Conservation (phyloP, 1,140 invertebrate genomes). For the Catajapyx aquilonaris region DNA sequence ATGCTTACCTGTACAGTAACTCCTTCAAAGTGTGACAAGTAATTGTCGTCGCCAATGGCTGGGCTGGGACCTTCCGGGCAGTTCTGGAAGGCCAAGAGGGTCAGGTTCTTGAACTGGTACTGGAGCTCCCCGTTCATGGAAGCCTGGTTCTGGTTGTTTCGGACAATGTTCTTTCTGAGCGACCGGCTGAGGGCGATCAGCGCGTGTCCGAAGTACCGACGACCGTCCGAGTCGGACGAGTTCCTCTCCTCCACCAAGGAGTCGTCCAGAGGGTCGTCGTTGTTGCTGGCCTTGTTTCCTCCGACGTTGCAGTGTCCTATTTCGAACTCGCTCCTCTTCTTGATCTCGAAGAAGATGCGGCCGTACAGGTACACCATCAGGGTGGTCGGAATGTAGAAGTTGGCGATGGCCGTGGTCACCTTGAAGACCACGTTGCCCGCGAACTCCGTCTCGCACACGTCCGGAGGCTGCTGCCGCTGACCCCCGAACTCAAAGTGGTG, state of each 20-base stretch:
- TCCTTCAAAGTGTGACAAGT: constrained; percentile 11
- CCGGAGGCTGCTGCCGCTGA: constrained; percentile 11
- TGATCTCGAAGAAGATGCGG: constrained; percentile 28
- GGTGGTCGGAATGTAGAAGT: constrained; percentile 31
- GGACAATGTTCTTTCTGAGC: constrained; percentile 3
- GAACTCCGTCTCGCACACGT: constrained; percentile 31
- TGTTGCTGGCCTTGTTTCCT: background rate
- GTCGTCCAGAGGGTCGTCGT: constrained; percentile 11
- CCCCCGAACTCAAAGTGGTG: constrained; percentile 18
- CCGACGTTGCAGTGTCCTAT: constrained; percentile 12
- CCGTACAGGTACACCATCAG: constrained; percentile 30
- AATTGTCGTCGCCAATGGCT: constrained; percentile 1
- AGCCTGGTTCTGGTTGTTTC: background rate
- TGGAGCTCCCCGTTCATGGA: background rate
- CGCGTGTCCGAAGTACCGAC: too few species aligned
- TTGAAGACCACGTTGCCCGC: constrained; percentile 23
- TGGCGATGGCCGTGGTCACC: constrained; percentile 28
- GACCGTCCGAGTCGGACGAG: constrained; percentile 5
- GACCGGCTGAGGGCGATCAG: constrained; percentile 7
- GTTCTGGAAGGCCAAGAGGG: constrained; percentile 5
- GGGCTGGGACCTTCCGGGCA: background rate
- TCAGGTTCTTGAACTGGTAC: constrained; percentile 6
- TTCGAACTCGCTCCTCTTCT: constrained; percentile 24
- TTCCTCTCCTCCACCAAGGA: constrained; percentile 1
- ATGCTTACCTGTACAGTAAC: constrained; percentile 15